Conservation (phyloP, 2,888 invertebrate genomes). For the Aelia acuminata region DNA sequence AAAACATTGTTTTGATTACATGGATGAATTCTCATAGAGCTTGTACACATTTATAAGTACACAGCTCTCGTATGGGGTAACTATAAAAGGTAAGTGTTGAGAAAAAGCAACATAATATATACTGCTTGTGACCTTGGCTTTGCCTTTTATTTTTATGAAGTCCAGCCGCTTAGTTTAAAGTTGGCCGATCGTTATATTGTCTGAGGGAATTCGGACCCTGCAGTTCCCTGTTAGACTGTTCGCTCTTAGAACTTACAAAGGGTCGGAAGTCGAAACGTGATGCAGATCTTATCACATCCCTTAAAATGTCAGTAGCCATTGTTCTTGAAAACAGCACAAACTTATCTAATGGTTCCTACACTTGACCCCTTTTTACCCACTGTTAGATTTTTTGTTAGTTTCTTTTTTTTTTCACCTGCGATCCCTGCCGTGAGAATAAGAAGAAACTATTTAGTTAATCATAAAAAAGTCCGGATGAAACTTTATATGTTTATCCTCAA, state of each 20-base stretch:
- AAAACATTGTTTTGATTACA: too few relatives aligned
- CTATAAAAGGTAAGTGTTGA: too few relatives aligned
- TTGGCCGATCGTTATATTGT: not conserved
- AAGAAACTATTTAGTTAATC: not conserved
- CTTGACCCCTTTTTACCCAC: slow-evolving; percentile 4
- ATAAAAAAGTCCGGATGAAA: not conserved
- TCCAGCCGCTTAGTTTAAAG: not conserved
- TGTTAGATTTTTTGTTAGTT: not conserved
- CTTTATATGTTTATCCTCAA: not conserved
- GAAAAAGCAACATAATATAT: too few relatives aligned
- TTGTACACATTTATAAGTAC: too few relatives aligned
- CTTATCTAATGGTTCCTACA: not conserved
- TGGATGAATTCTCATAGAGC: too few relatives aligned
- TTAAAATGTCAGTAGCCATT: slow-evolving; percentile 26
- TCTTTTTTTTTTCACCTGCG: not conserved
- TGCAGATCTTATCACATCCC: slow-evolving; percentile 5
- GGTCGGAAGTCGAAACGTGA: slow-evolving; percentile 2
- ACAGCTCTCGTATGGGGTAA: too few relatives aligned
- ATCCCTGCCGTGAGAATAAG: not conserved
- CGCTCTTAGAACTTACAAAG: not conserved
- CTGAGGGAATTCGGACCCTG: not conserved
- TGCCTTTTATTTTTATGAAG: too few relatives aligned
- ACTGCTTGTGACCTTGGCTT: too few relatives aligned
- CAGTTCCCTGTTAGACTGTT: not conserved
- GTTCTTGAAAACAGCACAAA: slow-evolving; percentile 13